phyloP scores from a whole-genome alignment of 2,888 invertebrate species.

The Pegoplata infirma region DNA sequence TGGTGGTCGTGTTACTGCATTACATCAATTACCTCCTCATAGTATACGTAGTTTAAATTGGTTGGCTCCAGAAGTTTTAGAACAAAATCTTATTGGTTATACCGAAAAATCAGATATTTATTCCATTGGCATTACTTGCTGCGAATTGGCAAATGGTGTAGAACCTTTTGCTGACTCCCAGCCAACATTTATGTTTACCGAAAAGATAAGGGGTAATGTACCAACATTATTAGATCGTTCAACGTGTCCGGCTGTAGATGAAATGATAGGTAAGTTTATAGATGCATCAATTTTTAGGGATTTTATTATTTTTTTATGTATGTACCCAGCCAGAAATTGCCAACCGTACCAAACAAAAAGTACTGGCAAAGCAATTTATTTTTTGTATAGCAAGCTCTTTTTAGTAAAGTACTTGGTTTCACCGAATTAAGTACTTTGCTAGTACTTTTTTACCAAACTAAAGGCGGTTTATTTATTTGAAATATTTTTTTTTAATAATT shows the following conservation, averaged over 20 bases:
- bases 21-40: conserved; percentile 88
- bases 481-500: too few relatives aligned
- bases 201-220: conserved; percentile 87
- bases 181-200: conserved; percentile 93
- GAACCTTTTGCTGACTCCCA: conserved; percentile 92
- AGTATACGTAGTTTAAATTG: conserved; percentile 84
- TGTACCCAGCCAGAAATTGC: too few relatives aligned
- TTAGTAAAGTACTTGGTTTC: too few relatives aligned
- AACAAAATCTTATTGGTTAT: conserved; percentile 93
- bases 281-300: too few relatives aligned
- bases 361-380: too few relatives aligned
- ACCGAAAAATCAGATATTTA: conserved; percentile 94
- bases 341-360: too few relatives aligned
- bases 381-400: too few relatives aligned
- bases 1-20: conserved; percentile 83
- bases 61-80: conserved; percentile 94
- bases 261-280: conserved; percentile 72
- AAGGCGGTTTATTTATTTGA: too few relatives aligned
- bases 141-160: conserved; percentile 88
- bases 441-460: too few relatives aligned
- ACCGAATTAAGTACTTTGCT: too few relatives aligned
- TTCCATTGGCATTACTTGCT: conserved; percentile 91
- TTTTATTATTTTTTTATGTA: too few relatives aligned
- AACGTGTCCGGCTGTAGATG: conserved; percentile 81
- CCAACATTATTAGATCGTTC: conserved; percentile 87